These are phyloP conservation scores for Drosophila borealis DNA, from an alignment of 2,888 invertebrate species.

Conservation along the genomic window DNA sequence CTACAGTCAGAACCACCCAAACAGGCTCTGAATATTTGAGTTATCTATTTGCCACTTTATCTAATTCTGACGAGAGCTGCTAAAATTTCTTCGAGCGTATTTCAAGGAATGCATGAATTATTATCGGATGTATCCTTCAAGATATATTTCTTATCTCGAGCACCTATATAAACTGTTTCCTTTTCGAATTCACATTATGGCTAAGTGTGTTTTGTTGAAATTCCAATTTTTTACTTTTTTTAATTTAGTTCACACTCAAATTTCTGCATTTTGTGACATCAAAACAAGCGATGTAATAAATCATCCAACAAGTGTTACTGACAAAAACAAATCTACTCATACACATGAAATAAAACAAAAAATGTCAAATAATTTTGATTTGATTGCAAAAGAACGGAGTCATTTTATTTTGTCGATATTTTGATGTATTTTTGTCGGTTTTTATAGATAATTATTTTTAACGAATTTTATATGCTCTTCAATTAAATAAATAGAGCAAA, in stretches of 20 bases:
- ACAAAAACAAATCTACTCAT: neutral
- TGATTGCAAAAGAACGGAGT: neutral
- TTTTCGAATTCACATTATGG: neutral
- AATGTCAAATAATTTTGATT: neutral
- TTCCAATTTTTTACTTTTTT: no score
- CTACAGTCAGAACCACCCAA: neutral
- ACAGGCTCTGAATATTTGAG: conserved; percentile 20
- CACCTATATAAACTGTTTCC: neutral
- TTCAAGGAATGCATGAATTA: neutral
- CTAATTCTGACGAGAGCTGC: conserved; percentile 13
- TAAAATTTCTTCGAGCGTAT: neutral
- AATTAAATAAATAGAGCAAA: no score
- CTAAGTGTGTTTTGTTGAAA: no score
- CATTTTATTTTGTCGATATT: neutral
- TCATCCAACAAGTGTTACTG: conserved; percentile 10
- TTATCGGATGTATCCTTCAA: neutral
- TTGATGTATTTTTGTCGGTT: neutral
- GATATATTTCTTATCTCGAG: neutral
- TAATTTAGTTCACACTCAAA: neutral
- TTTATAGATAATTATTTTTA: no score
- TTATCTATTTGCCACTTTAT: conserved; percentile 21
- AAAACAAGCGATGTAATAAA: conserved; percentile 11
- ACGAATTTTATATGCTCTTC: no score
- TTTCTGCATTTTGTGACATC: neutral
- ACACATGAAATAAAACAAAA: neutral